Evolutionary conservation across 2,888 invertebrate species (phyloP), one percentile per base, ranked within the genome.

Genomic region (Catotricha subobsoleta): DNA sequence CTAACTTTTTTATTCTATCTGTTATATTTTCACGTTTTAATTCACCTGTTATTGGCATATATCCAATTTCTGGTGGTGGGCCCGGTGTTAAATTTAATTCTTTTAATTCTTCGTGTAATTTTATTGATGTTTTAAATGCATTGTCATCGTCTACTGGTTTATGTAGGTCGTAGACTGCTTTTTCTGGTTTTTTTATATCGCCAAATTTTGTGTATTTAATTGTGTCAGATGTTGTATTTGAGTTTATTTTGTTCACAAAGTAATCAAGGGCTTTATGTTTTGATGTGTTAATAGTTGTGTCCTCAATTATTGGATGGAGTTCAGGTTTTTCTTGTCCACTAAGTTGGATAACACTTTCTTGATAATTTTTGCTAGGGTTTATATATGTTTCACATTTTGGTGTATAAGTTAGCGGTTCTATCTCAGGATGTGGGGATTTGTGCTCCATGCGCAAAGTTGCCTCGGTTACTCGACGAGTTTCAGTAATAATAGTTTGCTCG

Each of bases 51-150:
- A 70, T 70, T 1, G 75, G 71, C 39, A 71, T 67, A 48, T 68
- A 76, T 29, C 73, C 72, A 36, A 77, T 72, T 59, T 77, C 74
- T 27, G 78, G 76, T 9, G 78, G 77, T n/a, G 77, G 72, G 49
- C 76, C 79, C 1, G 76, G 77, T 41, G 68, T 64, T 3, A 78
- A 54, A 51, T 67, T 66, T n/a, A 35, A 35, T 19, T 20, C 29
- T n/a, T 12, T 21, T 6, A 35, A 12, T 18, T 35, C 20, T 20
- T 18, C 12, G n/a, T 35, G 19, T 21, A 35, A 35, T 35, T 19
- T 35, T 13, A n/a, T 25, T 18, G 33, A 18, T 9, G 16, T 33
- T 13, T 29, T 20, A 27, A 38, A 15, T 41, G 41, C 37, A 15
- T 30, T 28, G 3, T 40, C 42, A 1, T 41, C 21, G 20, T 41